Percentiles rank a stretch among this genome's conserved stretches.
Evolutionary conservation across 2,113 vertebrate genomes (phyloP).

Genomic region (Syngnathus scovelli): DNA sequence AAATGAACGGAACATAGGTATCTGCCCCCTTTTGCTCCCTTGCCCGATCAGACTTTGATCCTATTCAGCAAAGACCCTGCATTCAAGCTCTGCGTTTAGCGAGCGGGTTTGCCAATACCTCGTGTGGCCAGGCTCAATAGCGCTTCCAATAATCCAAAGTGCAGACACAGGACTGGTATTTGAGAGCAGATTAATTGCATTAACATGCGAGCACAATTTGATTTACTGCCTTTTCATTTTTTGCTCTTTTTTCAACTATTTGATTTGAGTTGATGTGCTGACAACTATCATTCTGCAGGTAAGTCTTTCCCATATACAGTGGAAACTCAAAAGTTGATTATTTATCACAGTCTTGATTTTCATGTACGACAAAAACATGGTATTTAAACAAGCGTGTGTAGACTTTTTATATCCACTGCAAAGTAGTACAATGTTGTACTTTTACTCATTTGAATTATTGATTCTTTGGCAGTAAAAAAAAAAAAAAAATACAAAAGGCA

Average conservation of each 20-base stretch:
- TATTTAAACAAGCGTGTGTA: too few relatives aligned
- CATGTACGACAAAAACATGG: too few relatives aligned
- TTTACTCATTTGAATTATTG: too few relatives aligned
- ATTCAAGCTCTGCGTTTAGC: constrained; percentile 21
- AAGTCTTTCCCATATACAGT: constrained; percentile 10
- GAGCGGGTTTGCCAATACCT: constrained; percentile 26
- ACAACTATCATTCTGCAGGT: constrained; percentile 14
- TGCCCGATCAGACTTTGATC: constrained; percentile 21
- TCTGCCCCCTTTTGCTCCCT: constrained; percentile 18
- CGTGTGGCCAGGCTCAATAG: constrained; percentile 24
- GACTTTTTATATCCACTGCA: too few relatives aligned
- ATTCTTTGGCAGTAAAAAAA: too few relatives aligned
- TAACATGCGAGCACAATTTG: constrained; percentile 11
- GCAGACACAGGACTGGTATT: constrained; percentile 53
- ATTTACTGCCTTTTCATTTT: constrained; percentile 10
- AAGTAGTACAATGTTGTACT: too few relatives aligned
- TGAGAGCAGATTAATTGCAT: constrained; percentile 49
- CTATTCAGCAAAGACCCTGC: constrained; percentile 20
- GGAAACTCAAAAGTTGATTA: not conserved
- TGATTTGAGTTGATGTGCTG: not conserved
- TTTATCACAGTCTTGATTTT: too few relatives aligned
- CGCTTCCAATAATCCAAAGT: constrained; percentile 44
- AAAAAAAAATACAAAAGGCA: too few relatives aligned
- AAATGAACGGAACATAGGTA: constrained; percentile 3
- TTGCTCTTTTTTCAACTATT: constrained; percentile 4